These are phyloP conservation scores for Zophobas atratus DNA, from an alignment of 1,140 invertebrate genomes.

Conservation along the genomic window DNA sequence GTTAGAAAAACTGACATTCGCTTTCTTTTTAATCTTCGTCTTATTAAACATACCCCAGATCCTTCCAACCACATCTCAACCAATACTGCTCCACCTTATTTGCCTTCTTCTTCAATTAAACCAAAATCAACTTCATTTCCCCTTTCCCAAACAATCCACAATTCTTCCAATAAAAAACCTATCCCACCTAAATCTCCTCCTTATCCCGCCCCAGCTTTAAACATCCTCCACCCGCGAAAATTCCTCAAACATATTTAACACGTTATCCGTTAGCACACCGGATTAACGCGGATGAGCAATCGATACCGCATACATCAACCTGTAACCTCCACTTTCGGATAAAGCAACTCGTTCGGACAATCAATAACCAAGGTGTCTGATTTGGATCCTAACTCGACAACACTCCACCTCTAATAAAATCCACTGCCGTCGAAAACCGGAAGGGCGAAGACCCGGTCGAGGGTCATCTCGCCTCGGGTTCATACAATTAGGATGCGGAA, in stretches of 20 bases:
- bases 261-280: neutral
- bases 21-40: no score
- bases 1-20: no score
- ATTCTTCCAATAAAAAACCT: no score
- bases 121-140: no score
- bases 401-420: neutral
- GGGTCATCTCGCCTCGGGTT: neutral
- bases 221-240: neutral
- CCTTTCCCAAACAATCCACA: no score
- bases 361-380: neutral
- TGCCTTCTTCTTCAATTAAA: no score
- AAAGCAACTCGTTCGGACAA: neutral
- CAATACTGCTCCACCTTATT: no score
- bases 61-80: no score
- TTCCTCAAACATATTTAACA: neutral
- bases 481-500: conserved; percentile 1
- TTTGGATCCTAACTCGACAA: neutral
- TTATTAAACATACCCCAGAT: no score
- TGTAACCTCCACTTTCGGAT: neutral
- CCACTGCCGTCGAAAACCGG: neutral
- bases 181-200: no score
- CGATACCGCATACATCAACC: neutral
- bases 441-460: neutral
- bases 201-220: neutral
- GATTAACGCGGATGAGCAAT: neutral